These are phyloP conservation scores for Xestia xanthographa DNA, from an alignment of 2,888 invertebrate species.

Conservation along the genomic window DNA sequence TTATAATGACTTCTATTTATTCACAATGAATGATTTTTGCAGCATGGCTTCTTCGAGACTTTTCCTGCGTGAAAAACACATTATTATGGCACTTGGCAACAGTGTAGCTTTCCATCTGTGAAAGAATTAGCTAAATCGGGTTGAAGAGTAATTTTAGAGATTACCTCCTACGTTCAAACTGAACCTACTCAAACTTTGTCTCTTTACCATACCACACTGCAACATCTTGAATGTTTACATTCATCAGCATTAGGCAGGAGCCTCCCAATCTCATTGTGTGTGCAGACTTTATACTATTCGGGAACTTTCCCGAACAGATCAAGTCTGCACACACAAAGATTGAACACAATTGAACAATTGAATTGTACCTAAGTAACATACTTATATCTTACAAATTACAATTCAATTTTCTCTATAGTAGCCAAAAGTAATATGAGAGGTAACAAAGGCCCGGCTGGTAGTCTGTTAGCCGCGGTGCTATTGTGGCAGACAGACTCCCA, in stretches of 20 bases:
- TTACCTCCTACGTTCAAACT: background rate
- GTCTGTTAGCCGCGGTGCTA: slow-evolving; percentile 68
- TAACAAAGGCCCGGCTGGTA: slow-evolving; percentile 73
- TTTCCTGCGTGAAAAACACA: background rate
- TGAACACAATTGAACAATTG: background rate
- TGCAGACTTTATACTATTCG: slow-evolving; percentile 51
- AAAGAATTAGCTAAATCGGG: background rate
- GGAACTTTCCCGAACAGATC: slow-evolving; percentile 23
- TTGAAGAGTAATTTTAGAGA: background rate
- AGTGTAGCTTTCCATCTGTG: background rate
- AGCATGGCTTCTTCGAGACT: background rate
- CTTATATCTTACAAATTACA: slow-evolving; percentile 60
- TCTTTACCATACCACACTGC: background rate
- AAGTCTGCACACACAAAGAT: no score
- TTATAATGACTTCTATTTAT: background rate
- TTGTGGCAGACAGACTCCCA: slow-evolving; percentile 65
- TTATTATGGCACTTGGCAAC: background rate
- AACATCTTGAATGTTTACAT: background rate
- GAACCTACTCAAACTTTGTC: background rate
- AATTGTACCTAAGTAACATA: background rate
- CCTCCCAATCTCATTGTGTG: slow-evolving; percentile 38
- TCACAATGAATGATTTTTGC: background rate
- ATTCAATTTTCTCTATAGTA: slow-evolving; percentile 71
- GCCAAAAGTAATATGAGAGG: slow-evolving; percentile 74
- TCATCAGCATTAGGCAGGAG: no score